Base-by-base conservation (phyloP, 2,888 invertebrate species). In the Lottia gigantea region DNA sequence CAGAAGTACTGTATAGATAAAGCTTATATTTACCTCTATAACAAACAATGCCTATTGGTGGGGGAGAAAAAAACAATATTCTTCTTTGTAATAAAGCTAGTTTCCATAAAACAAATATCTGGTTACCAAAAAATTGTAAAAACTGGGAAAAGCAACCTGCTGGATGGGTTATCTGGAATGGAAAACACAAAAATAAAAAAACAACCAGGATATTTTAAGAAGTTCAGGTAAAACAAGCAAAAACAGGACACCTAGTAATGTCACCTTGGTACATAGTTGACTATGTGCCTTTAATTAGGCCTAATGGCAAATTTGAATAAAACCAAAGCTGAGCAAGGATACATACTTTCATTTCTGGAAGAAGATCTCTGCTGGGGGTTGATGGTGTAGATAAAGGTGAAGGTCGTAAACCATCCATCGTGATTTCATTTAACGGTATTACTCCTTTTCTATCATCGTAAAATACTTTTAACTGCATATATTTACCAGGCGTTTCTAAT, bases 21-120 rank as follows among this genome's bases (percentile, higher is more conserved):
- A 16, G 3, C 65, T n/a, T 68, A 15, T 40, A 68, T 80, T 72
- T 75, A 88, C 88, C 87, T 82, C 88, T 82, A 74, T 88, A 88
- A 77, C 89, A 89, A 26, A 88, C 87, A 16, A 86, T 86, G 23
- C 89, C 89, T 67, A 89, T 88, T 11, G 89, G 89, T 46, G 89
- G 89, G 8, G 88, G 88, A 14, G 89, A 89, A 80, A 88, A 89
- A 75, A 89, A 89, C 46, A 89, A 77, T 61, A 89, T 86, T 63
- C 89, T 79, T 71, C 87, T 87, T 71, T 87, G 86, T 64, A 89
- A 78, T 47, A 89, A 75, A 16, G 84, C 84, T 74, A 85, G 86
- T 77, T 89, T 89, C 89, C 89, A 89, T 64, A 89, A 76, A 19
- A 84, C 81, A 78, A 89, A 88, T 26, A 89, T 84, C 66, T 86